A percentile compares a stretch with the other conserved stretches of the same genome.
These are phyloP conservation scores for Pelecanus crispus DNA, from an alignment of 2,113 vertebrate species.

Conservation along the genomic window DNA sequence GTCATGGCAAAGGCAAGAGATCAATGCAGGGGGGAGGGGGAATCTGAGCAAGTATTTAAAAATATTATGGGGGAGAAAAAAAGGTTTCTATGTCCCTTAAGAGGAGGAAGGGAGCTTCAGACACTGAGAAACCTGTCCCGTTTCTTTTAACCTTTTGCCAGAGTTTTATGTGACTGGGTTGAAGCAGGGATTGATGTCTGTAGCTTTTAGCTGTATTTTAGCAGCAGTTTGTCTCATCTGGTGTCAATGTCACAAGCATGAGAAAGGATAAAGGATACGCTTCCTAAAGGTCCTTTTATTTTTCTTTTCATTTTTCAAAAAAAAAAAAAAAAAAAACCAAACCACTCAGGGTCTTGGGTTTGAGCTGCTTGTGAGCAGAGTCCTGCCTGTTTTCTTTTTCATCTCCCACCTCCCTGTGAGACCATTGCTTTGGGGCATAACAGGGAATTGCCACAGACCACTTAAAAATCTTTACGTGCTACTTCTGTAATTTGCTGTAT, in stretches of 20 bases:
- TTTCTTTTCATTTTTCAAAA: not conserved
- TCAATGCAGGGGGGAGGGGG: not conserved
- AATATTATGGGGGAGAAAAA: accelerated
- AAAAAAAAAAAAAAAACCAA: too few species aligned
- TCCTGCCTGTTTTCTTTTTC: not conserved
- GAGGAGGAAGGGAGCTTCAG: not conserved
- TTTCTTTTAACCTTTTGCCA: not conserved
- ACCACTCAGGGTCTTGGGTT: too few species aligned
- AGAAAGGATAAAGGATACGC: not conserved
- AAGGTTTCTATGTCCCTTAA: not conserved
- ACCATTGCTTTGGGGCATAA: not conserved
- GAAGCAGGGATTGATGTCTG: not conserved
- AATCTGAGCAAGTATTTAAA: not conserved
- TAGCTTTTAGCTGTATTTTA: not conserved
- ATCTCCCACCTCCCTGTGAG: not conserved
- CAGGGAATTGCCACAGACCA: conserved; percentile 5
- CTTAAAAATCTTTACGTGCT: not conserved
- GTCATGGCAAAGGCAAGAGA: not conserved
- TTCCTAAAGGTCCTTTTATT: not conserved
- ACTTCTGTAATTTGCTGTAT: not conserved
- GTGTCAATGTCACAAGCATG: not conserved
- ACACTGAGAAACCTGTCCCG: not conserved
- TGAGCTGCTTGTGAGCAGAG: not conserved
- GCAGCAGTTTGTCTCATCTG: not conserved
- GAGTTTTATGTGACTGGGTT: not conserved